Evolutionary conservation across 2,888 invertebrate genomes (phyloP), one percentile per base, ranked within the genome.

Genomic region (Crossocerus cetratus): DNA sequence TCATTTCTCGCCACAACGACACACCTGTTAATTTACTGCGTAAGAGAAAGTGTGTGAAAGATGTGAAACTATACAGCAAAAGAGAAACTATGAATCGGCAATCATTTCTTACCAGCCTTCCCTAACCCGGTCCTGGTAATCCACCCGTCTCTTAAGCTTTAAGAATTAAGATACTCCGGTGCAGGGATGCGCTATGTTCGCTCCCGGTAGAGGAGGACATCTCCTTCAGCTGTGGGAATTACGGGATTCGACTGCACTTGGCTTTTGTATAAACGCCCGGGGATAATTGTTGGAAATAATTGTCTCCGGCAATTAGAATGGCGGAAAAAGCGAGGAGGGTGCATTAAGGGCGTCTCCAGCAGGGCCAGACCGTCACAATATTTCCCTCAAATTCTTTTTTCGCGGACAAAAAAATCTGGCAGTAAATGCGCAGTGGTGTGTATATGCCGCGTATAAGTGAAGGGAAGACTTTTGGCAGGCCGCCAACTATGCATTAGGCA

Each of bases 201-300:
- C 32, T 3, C 11, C 32, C 1, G 32, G 32, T 1, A 32, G 11
- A 32, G 32, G 32, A 32, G 32, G 32, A 32, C 74, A 43, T 45
- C 44, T 53, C 32, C 65, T 67, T 55, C 55, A 14, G 43, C 64
- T 75, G 68, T 64, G 75, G 53, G 63, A 69, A 66, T 72, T 76
- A 71, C 43, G 76, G 76, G 76, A 78, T 23, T 68, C 74, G 77
- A 72, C 74, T 72, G 44, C 58, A 64, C 62, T 42, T 60, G 64
- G 65, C 44, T 64, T 44, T 62, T 55, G 57, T 57, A 59, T 61
- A 73, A 76, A 69, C 62, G 69, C 73, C 71, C 54, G 43, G 49
- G 65, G 44, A 60, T 73, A 78, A 78, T 76, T 73, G 65, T 76
- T 73, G 64, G 59, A 73, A 73, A 73, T 78, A 78, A 78, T 78